Conservation (phyloP, 2,797 vertebrate genomes). For the Lepilemur septentrionalis region DNA sequence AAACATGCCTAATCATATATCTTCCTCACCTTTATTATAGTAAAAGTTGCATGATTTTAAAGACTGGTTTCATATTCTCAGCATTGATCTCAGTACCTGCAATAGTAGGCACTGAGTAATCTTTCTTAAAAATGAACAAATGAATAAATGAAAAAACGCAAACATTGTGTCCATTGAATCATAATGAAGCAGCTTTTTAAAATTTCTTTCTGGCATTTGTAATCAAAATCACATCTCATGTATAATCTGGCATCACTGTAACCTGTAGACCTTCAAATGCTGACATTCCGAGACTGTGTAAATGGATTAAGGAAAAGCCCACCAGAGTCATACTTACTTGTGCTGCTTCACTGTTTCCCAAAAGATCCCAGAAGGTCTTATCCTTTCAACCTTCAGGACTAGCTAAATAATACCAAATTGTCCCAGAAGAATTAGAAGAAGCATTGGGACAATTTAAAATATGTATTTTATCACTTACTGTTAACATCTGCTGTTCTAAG, state of each 20-base stretch:
- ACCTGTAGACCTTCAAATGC: not conserved
- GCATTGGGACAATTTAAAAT: not conserved
- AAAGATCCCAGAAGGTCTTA: not conserved
- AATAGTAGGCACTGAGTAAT: not conserved
- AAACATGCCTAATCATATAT: not conserved
- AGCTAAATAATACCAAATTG: not conserved
- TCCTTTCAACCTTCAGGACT: not conserved
- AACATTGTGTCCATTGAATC: not conserved
- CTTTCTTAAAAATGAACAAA: not conserved
- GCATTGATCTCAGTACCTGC: not conserved
- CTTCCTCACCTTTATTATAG: not conserved
- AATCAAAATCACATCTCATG: not conserved
- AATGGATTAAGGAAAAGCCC: not conserved
- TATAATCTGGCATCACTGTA: not conserved
- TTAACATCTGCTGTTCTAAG: not conserved
- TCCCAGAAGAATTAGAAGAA: not conserved
- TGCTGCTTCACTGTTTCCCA: not conserved
- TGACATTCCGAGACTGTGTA: not conserved
- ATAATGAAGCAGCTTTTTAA: not conserved
- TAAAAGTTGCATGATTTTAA: not conserved
- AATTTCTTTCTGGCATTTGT: not conserved
- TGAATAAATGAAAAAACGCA: not conserved
- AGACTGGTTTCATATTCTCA: not conserved
- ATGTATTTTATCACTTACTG: not conserved
- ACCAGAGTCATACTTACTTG: not conserved